Evolutionary conservation across 2,888 invertebrate genomes (phyloP), one percentile per base, ranked within the genome.

Genomic region (Lathronympha strigana): DNA sequence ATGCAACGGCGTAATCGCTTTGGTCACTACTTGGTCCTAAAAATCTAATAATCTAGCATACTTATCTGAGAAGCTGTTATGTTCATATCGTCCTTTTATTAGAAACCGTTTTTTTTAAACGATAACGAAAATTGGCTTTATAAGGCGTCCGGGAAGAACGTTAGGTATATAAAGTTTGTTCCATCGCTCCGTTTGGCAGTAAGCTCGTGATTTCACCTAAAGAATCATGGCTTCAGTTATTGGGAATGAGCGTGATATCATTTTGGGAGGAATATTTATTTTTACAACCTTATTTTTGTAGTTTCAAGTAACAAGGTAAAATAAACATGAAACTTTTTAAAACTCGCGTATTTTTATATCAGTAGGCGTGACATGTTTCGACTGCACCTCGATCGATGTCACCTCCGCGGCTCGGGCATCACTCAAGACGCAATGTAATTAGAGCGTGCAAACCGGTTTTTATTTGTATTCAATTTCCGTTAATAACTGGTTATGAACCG

Each of bases 141-240:
- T 28, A 31, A 19, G 25, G 45, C 40, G 57, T 15, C 36, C 49
- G 5, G n/a, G 13, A 5, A 2, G 63, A n/a, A 19, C 33, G 43
- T 47, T 38, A 40, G 21, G n/a, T n/a, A n/a, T n/a, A 67, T 83
- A 82, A 84, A 84, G 82, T 84, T 81, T 79, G 68, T 70, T 64
- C 69, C 73, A 76, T 78, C 77, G 73, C 62, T 68, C 71, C 64
- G 50, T 38, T 13, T 55, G 49, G 61, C 13, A 50, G 66, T 66
- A 55, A 62, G 55, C 54, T 50, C 43, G 43, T 28, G 49, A 66
- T 61, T 61, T 38, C 51, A 43, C 47, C 54, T 66, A 61, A 47
- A 38, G 40, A 64, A 64, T 53, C 36, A 60, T 40, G 47, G 54
- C 21, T 4, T 21, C 50, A 45, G 63, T 51, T 64, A 64, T 58